These are phyloP conservation scores for Cairina moschata DNA, from an alignment of 2,113 vertebrate species.

Conservation along the genomic window DNA sequence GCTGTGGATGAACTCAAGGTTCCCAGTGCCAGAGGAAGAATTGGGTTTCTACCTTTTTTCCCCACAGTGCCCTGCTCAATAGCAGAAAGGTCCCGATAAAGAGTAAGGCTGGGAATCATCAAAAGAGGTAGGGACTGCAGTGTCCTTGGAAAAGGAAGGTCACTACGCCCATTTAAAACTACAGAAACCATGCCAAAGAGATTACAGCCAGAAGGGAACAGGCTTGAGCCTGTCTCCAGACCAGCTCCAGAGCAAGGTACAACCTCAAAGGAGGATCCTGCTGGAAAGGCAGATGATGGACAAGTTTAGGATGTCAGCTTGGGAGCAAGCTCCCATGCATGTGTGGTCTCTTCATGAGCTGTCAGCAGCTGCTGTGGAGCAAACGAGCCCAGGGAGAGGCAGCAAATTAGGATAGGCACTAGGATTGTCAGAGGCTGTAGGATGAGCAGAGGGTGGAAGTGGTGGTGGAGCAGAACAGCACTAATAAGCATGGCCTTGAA, in stretches of 20 bases:
- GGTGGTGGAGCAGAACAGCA: neutral
- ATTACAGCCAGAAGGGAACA: accelerated
- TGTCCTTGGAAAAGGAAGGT: neutral
- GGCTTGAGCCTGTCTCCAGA: neutral
- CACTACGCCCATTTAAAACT: neutral
- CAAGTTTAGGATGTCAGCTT: accelerated
- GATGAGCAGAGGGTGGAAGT: neutral
- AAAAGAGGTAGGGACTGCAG: accelerated
- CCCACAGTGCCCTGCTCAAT: accelerated
- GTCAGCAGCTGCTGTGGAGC: neutral
- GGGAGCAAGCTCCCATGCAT: neutral
- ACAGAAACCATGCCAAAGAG: neutral
- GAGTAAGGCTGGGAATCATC: neutral
- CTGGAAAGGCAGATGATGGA: neutral
- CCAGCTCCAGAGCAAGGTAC: neutral
- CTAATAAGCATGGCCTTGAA: neutral
- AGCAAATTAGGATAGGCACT: accelerated
- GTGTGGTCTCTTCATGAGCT: neutral
- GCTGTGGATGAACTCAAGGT: neutral
- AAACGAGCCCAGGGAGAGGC: neutral
- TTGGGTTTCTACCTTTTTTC: neutral
- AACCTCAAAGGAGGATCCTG: neutral
- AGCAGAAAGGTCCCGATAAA: neutral
- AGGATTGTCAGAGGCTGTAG: neutral
- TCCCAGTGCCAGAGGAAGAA: neutral